Evolutionary conservation across 2,797 vertebrate species (phyloP).

Genomic region (Siniperca undulata): DNA sequence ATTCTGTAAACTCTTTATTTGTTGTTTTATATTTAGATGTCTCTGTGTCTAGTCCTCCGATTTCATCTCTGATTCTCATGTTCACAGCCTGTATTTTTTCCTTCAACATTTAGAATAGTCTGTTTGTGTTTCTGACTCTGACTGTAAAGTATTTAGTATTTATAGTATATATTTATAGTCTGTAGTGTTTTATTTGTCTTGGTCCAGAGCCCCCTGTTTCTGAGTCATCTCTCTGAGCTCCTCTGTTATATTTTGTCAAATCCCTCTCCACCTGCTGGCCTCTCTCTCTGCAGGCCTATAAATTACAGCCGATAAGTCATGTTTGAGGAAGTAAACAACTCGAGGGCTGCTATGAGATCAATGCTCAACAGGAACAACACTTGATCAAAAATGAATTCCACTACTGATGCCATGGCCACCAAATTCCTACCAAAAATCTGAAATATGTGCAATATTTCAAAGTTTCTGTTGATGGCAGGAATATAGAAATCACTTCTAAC

Average conservation of each 20-base stretch:
- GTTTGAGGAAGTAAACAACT: conserved; percentile 57
- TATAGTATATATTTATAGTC: not conserved
- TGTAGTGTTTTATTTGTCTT: conserved; percentile 24
- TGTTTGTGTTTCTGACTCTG: not conserved
- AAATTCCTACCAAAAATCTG: not conserved
- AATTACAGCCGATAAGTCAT: conserved; percentile 44
- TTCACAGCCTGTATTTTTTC: not conserved
- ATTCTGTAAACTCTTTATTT: not conserved
- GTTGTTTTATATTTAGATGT: not conserved
- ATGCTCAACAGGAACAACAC: conserved; percentile 13
- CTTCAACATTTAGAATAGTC: not conserved
- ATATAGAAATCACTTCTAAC: not conserved
- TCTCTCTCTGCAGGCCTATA: conserved; percentile 43
- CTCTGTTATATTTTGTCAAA: conserved; percentile 25
- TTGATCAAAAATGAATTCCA: conserved; percentile 35
- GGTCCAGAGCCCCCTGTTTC: conserved; percentile 2
- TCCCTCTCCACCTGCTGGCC: conserved; percentile 46
- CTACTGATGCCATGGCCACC: not conserved
- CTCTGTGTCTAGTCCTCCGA: not conserved
- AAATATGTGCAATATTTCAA: not conserved
- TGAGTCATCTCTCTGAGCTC: conserved; percentile 37
- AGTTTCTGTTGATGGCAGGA: not conserved
- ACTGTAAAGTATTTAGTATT: not conserved
- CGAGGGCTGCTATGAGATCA: conserved; percentile 44
- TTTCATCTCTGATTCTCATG: not conserved